Conservation (phyloP, 2,888 invertebrate species). For the Leptinotarsa tumamoca region DNA sequence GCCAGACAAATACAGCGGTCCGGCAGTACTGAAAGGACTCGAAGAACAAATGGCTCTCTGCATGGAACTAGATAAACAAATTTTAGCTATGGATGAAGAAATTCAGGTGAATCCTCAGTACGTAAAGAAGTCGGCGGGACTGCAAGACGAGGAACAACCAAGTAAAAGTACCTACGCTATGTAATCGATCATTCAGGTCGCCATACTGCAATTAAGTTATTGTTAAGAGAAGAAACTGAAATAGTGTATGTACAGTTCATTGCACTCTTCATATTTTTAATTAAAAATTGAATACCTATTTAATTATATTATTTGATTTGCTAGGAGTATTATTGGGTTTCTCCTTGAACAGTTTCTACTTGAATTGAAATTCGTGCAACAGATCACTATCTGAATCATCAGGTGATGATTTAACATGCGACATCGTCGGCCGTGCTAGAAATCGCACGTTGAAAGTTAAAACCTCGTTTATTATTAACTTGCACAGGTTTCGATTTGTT, state of each 20-base stretch:
- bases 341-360: neutral
- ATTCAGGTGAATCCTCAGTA: slow-evolving; percentile 90
- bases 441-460: too few relatives aligned
- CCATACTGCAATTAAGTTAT: slow-evolving; percentile 39
- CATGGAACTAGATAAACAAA: slow-evolving; percentile 88
- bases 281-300: slow-evolving; percentile 15
- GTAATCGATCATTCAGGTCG: slow-evolving; percentile 52
- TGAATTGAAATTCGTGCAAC: neutral
- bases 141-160: slow-evolving; percentile 66
- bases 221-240: slow-evolving; percentile 35
- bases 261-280: slow-evolving; percentile 36
- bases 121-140: slow-evolving; percentile 65
- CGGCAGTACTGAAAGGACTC: slow-evolving; percentile 86
- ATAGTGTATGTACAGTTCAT: slow-evolving; percentile 38
- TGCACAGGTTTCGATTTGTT: too few relatives aligned
- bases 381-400: neutral
- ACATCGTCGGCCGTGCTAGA: too few relatives aligned
- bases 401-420: too few relatives aligned
- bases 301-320: slow-evolving; percentile 17
- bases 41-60: slow-evolving; percentile 89
- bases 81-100: slow-evolving; percentile 94
- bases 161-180: slow-evolving; percentile 66
- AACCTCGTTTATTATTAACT: too few relatives aligned
- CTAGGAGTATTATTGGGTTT: neutral
- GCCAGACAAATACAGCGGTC: slow-evolving; percentile 94